Evolutionary conservation across 53 echinoderm and acorn worm genomes (phyloP), one percentile per base, ranked within the genome.

Genomic region (Paelopatides confundens): DNA sequence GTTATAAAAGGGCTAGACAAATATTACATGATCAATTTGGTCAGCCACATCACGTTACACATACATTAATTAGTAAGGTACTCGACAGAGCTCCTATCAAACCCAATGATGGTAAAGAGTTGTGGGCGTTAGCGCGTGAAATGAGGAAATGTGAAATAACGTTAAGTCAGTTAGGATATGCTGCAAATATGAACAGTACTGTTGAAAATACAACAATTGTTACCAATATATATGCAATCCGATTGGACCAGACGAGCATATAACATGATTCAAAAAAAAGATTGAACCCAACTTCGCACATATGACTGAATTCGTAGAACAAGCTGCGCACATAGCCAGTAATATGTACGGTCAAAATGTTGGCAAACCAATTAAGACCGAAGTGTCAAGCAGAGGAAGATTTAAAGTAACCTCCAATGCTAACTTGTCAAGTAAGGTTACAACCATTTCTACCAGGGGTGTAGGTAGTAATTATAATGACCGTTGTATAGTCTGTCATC

Each of bases 261-360:
- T 48, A 32, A 17, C 9, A 34, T 83, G 30, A 90, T 93, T n/a
- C 17, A 58, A 76, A 8, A 15, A 63, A 24, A 18, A n/a, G 5
- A 40, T 65, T 17, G 77, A 38, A 3, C 89, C 88, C 0, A 71
- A 67, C 8, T 90, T 90, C 70, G 14, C 78, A 0, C 69, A 86
- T 6, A 87, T 93, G 90, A 90, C 93, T 5, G 81, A 82, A 43
- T 94, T 91, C 32, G 68, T 94, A 6, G 94, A 94, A 76, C 65
- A 86, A 13, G 39, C 78, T 17, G 89, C 89, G 21, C 66, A 86
- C 76, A 51, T 84, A 1, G 86, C 76, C 17, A 89, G 71, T 52
- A 93, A 89, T 31, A 66, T 89, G 2, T 89, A 81, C 64, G 93
- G 93, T 0, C 46, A 77, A 30, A 93, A 89, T 50, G 54, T 93